phyloP scores from a whole-genome alignment of 2,113 vertebrate genomes.

The Brachyhypopomus occidentalis region DNA sequence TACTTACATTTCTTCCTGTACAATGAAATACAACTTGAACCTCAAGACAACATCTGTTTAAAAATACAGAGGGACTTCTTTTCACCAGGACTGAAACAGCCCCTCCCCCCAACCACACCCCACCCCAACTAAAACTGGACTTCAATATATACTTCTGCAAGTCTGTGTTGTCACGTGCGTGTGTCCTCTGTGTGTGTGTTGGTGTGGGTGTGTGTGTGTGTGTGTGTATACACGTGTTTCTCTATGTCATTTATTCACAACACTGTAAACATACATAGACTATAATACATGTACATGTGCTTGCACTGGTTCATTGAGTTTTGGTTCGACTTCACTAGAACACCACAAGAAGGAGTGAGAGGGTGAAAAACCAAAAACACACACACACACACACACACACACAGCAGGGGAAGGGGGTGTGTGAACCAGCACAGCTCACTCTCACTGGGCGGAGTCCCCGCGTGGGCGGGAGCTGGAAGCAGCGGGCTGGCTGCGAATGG shows the following conservation, averaged over 20 bases:
- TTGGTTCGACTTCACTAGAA: constrained; percentile 83
- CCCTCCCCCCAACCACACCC: constrained; percentile 56
- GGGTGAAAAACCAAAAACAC: constrained; percentile 36
- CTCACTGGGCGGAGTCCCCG: no score
- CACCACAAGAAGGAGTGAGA: constrained; percentile 74
- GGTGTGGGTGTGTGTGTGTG: constrained; percentile 40
- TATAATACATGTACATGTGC: constrained; percentile 99
- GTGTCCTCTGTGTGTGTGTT: constrained; percentile 39
- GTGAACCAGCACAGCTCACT: no score
- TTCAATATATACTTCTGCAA: constrained; percentile 77
- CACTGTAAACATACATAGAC: constrained; percentile 99
- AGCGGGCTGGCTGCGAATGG: neutral
- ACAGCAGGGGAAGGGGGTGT: no score
- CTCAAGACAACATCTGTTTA: constrained; percentile 69
- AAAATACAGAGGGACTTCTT: constrained; percentile 76
- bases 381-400: constrained; percentile 36
- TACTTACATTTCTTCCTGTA: constrained; percentile 76
- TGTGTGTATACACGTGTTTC: constrained; percentile 55
- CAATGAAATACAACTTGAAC: constrained; percentile 76
- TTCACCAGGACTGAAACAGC: constrained; percentile 61
- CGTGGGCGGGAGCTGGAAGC: neutral
- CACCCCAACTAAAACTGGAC: constrained; percentile 78
- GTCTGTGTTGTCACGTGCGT: constrained; percentile 28
- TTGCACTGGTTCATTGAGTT: constrained; percentile 85
- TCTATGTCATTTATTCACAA: constrained; percentile 98